Evolutionary conservation across 2,797 vertebrate genomes (phyloP).

Genomic region (Pipistrellus kuhlii): DNA sequence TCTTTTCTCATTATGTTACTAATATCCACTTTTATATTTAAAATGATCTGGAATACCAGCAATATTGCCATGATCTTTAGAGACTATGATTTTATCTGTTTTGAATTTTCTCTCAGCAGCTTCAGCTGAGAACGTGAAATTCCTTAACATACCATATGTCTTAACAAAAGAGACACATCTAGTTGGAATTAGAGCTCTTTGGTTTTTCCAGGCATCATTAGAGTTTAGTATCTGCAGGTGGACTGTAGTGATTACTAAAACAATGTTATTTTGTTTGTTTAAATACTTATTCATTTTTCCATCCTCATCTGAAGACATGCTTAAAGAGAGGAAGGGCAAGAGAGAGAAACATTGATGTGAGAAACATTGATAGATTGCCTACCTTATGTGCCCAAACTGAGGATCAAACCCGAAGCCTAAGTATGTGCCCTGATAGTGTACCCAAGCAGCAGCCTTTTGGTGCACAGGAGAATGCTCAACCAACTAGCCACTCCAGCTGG

Average conservation of each 20-base stretch:
- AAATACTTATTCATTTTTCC: not conserved
- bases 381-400: not conserved
- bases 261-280: not conserved
- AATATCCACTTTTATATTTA: not conserved
- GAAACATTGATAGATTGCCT: not conserved
- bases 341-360: not conserved
- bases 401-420: not conserved
- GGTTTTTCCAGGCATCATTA: not conserved
- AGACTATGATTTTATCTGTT: not conserved
- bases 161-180: not conserved
- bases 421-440: not conserved
- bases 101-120: slow-evolving; percentile 1
- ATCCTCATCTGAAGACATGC: not conserved
- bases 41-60: not conserved
- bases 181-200: not conserved
- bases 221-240: not conserved
- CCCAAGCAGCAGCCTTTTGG: not conserved
- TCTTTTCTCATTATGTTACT: not conserved
- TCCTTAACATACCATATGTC: not conserved
- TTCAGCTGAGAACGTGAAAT: not conserved
- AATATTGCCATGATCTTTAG: not conserved
- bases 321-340: not conserved
- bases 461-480: not conserved
- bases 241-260: slow-evolving; percentile 4
- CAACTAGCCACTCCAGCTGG: not conserved